Evolutionary conservation across 1,140 invertebrate genomes (phyloP), one percentile per base, ranked within the genome.

Genomic region (Homalodisca vitripennis): DNA sequence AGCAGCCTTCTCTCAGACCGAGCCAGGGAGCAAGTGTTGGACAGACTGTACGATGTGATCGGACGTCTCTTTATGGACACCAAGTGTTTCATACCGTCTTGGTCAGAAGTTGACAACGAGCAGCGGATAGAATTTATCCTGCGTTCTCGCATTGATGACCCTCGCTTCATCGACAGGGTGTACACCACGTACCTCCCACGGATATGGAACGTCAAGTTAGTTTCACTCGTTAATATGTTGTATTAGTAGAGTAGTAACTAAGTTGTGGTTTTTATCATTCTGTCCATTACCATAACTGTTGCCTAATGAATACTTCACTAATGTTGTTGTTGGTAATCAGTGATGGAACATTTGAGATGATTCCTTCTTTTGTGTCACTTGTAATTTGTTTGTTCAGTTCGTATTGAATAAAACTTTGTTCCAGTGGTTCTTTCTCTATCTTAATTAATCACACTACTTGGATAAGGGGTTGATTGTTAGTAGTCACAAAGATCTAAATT

Each of bases 191-290:
- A 60, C 55, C 29, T 60, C 24, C 55, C 55, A 26, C 26, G n/a
- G 55, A 60, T 60, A 10, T 60, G 55, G 55, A 60, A 60, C 24
- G 55, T 60, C 6, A 60, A 26, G 55, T 60, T 13, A 14, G 48
- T 22, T 41, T 6, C 17, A 17, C 34, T 17, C 34, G 6, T 41
- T 41, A 17, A 41, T 41, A 41, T 41, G 17, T 41, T 41, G 34
- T 41, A 41, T 17, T 10, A 41, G 34, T 10, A 10, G 6, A 10
- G 6, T 41, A 10, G 6, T 41, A 41, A 41, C 6, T 41, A 41
- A 41, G 6, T 41, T 10, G 34, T 41, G 34, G 17, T 41, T 41
- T 41, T 41, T 41, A 6, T 41, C 34, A 6, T 41, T 41, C 34
- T 41, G 17, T 17, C 17, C 34, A n/a, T n/a, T n/a, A n/a, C n/a